These are phyloP conservation scores for Cryptocheilus praepositus DNA, from an alignment of 2,888 invertebrate species.

Conservation along the genomic window DNA sequence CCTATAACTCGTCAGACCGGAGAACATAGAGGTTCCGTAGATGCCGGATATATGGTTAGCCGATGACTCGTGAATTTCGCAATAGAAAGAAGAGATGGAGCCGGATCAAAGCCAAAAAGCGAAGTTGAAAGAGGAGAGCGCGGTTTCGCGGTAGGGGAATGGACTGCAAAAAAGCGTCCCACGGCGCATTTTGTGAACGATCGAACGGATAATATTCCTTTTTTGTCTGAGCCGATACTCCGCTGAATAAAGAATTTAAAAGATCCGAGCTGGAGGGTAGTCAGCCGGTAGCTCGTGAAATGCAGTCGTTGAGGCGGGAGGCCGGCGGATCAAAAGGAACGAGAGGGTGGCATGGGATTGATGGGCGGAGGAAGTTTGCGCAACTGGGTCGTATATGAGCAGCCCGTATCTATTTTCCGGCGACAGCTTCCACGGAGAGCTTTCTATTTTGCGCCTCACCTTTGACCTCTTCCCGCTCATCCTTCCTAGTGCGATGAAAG, in stretches of 20 bases:
- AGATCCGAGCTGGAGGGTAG: neutral
- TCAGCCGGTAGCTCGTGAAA: constrained; percentile 15
- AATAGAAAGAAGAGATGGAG: no score
- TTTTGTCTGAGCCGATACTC: no score
- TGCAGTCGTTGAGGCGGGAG: constrained; percentile 7
- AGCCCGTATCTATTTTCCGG: constrained; percentile 53
- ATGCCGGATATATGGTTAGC: constrained; percentile 13
- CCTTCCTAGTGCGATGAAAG: constrained; percentile 45
- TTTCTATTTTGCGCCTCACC: constrained; percentile 45
- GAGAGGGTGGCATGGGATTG: constrained; percentile 10
- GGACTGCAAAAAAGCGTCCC: no score
- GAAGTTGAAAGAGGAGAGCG: no score
- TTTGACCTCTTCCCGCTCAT: constrained; percentile 33
- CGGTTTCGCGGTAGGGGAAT: no score
- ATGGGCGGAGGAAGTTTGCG: constrained; percentile 34
- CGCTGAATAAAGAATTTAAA: no score
- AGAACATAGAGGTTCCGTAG: neutral
- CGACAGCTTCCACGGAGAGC: constrained; percentile 49
- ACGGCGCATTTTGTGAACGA: no score
- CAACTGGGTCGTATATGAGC: constrained; percentile 34
- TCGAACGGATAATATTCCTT: no score
- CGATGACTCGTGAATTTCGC: constrained; percentile 25
- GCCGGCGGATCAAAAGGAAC: neutral
- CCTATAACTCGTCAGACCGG: neutral
- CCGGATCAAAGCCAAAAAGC: no score